These are phyloP conservation scores for Lasioglossum morio DNA, from an alignment of 2,888 invertebrate species.

Conservation along the genomic window DNA sequence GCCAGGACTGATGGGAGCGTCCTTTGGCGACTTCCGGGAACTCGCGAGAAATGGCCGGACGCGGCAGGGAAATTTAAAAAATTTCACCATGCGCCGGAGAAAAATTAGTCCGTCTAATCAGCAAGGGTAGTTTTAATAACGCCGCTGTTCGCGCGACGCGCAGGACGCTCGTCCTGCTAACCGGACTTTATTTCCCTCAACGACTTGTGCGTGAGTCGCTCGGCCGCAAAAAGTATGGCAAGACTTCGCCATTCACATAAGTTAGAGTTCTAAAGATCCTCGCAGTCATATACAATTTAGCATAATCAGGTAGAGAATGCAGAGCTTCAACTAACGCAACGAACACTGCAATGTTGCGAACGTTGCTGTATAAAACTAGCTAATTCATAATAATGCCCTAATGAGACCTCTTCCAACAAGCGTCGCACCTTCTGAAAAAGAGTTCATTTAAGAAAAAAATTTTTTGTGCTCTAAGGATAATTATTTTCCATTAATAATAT, in stretches of 20 bases:
- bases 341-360: not conserved
- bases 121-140: slow-evolving; percentile 74
- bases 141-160: slow-evolving; percentile 17
- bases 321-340: not conserved
- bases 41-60: slow-evolving; percentile 43
- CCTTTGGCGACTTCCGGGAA: slow-evolving; percentile 48
- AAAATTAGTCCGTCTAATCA: slow-evolving; percentile 77
- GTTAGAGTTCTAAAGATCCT: not conserved
- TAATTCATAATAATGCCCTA: not conserved
- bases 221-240: not conserved
- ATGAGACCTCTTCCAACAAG: not conserved
- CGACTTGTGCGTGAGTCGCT: not conserved
- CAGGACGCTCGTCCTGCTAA: slow-evolving; percentile 41
- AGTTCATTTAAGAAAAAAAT: too few relatives aligned
- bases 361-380: not conserved
- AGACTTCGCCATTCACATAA: not conserved
- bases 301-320: not conserved
- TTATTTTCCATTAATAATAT: too few relatives aligned
- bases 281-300: not conserved
- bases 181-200: slow-evolving; percentile 57
- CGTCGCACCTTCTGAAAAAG: not conserved
- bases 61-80: slow-evolving; percentile 60
- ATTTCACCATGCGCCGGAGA: slow-evolving; percentile 68
- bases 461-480: too few relatives aligned
- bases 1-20: slow-evolving; percentile 38